Percentiles rank a stretch among this genome's conserved stretches.
Conservation (phyloP, 2,888 invertebrate species). For the Eupithecia tripunctaria region DNA sequence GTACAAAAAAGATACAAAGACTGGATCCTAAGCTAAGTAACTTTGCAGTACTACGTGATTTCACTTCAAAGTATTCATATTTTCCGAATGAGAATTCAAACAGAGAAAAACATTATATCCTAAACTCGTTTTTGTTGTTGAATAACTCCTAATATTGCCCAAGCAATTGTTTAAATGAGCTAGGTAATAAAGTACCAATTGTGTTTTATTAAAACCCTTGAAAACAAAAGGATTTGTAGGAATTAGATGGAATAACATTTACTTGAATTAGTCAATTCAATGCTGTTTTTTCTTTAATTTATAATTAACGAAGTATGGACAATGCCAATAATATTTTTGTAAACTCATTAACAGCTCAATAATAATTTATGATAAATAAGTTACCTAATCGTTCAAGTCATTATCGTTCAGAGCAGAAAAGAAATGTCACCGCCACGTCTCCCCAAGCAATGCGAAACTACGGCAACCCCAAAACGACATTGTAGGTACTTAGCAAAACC, state of each 20-base stretch:
- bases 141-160: slow-evolving; percentile 52
- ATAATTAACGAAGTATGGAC: too few relatives aligned
- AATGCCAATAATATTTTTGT: background rate
- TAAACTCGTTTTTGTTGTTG: slow-evolving; percentile 56
- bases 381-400: slow-evolving; percentile 15
- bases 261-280: slow-evolving; percentile 18
- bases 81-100: slow-evolving; percentile 64
- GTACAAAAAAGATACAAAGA: slow-evolving; percentile 73
- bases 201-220: slow-evolving; percentile 53
- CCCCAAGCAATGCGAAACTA: slow-evolving; percentile 29
- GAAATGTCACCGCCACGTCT: slow-evolving; percentile 20
- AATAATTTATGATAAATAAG: slow-evolving; percentile 1
- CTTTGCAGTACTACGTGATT: slow-evolving; percentile 71
- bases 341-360: background rate
- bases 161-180: slow-evolving; percentile 57
- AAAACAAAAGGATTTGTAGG: slow-evolving; percentile 51
- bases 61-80: slow-evolving; percentile 67
- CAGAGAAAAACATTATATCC: slow-evolving; percentile 62
- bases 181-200: slow-evolving; percentile 59
- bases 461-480: slow-evolving; percentile 44
- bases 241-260: slow-evolving; percentile 38
- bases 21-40: slow-evolving; percentile 68
- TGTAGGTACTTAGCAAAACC: slow-evolving; percentile 64
- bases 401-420: slow-evolving; percentile 21
- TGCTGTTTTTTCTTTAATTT: background rate